Conservation (phyloP, 2,888 invertebrate genomes). For the Shargacucullia verbasci region DNA sequence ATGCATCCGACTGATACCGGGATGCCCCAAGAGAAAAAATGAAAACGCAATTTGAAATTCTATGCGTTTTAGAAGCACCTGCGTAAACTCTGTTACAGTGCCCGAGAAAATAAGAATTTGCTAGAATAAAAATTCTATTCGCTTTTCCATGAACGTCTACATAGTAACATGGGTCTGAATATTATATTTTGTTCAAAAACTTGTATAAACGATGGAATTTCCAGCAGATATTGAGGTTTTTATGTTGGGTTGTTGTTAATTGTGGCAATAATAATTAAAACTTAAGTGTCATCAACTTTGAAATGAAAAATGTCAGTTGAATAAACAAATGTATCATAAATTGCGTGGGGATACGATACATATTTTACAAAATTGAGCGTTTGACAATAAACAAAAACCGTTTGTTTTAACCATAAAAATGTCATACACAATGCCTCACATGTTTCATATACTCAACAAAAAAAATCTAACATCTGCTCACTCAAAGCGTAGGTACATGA, state of each 20-base stretch:
- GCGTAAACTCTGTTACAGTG: constrained; percentile 68
- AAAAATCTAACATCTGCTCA: constrained; percentile 4
- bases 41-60: constrained; percentile 87
- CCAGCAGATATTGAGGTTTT: constrained; percentile 14
- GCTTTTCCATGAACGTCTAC: constrained; percentile 32
- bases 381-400: too few species aligned
- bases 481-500: constrained; percentile 8
- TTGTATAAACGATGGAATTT: constrained; percentile 11
- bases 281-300: not conserved
- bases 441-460: not conserved
- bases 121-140: constrained; percentile 48
- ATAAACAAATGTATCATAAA: too few species aligned
- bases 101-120: constrained; percentile 54
- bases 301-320: too few species aligned
- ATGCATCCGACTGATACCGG: constrained; percentile 85
- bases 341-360: too few species aligned
- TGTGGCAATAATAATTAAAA: not conserved
- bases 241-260: not conserved
- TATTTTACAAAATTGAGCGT: too few species aligned
- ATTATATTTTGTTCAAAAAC: constrained; percentile 29
- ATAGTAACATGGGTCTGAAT: constrained; percentile 21
- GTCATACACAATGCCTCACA: not conserved
- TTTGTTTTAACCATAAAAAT: too few species aligned
- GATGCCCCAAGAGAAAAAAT: constrained; percentile 86
- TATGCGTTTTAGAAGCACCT: constrained; percentile 82